Conservation (phyloP, 1,140 invertebrate genomes). For the Lasaia peninsularis region DNA sequence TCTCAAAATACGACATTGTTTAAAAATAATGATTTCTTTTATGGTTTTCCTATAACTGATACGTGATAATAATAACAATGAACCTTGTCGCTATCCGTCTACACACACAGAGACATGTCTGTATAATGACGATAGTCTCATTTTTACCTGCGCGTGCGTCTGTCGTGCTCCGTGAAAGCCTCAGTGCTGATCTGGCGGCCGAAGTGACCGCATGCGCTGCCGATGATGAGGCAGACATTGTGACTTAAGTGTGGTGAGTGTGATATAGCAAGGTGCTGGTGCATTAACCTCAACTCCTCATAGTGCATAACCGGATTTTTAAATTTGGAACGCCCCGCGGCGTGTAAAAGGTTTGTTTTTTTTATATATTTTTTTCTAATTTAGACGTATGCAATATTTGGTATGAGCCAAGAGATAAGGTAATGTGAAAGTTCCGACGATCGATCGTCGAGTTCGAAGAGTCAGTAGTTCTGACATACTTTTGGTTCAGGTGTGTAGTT, state of each 20-base stretch:
- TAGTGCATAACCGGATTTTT: slow-evolving; percentile 72
- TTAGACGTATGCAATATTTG: too few species aligned
- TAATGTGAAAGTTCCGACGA: slow-evolving; percentile 73
- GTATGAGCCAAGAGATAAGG: slow-evolving; percentile 53
- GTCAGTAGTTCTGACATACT: slow-evolving; percentile 67
- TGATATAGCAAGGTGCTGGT: slow-evolving; percentile 66
- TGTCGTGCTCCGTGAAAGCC: slow-evolving; percentile 62
- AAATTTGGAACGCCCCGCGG: slow-evolving; percentile 56
- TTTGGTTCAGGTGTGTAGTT: slow-evolving; percentile 63
- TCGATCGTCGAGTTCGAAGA: slow-evolving; percentile 62
- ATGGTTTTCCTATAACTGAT: slow-evolving; percentile 1
- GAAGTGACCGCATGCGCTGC: slow-evolving; percentile 60
- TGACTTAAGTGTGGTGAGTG: slow-evolving; percentile 70
- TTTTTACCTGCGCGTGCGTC: slow-evolving; percentile 64
- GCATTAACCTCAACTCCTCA: slow-evolving; percentile 71
- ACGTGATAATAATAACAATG: slow-evolving; percentile 23
- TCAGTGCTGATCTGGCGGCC: slow-evolving; percentile 70
- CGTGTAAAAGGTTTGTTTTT: slow-evolving; percentile 57
- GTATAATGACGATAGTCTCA: slow-evolving; percentile 42
- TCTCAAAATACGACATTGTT: background rate
- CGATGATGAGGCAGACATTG: slow-evolving; percentile 60
- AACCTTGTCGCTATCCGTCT: slow-evolving; percentile 30
- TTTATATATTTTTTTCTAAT: slow-evolving; percentile 23
- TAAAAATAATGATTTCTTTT: background rate
- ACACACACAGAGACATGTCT: slow-evolving; percentile 32